These are phyloP conservation scores for Anastrepha obliqua DNA, from an alignment of 1,140 invertebrate genomes.

Conservation along the genomic window DNA sequence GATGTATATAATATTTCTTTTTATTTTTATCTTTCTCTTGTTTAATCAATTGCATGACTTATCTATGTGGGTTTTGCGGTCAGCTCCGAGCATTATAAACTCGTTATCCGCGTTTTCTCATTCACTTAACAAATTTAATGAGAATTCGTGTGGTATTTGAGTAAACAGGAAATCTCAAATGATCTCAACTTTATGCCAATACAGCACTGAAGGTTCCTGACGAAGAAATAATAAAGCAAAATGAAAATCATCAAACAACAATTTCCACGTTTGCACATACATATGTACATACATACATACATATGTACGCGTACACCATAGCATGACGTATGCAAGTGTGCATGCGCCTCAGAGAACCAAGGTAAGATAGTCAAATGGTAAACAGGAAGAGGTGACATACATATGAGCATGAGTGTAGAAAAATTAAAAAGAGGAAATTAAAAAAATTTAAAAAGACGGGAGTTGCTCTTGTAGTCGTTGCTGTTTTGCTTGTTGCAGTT, in stretches of 20 bases:
- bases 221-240: neutral
- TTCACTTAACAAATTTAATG: neutral
- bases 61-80: slow-evolving; percentile 2
- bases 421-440: neutral
- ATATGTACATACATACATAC: neutral
- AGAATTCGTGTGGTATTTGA: neutral
- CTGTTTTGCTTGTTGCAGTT: neutral
- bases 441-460: neutral
- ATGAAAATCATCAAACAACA: neutral
- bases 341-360: neutral
- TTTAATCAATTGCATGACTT: neutral
- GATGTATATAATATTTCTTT: too few relatives aligned
- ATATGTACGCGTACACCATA: neutral
- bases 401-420: too few relatives aligned
- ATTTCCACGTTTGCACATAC: neutral
- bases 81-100: neutral
- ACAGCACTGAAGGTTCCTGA: neutral
- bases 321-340: neutral
- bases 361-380: neutral
- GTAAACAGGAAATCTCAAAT: neutral
- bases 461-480: neutral
- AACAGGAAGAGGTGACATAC: slow-evolving; percentile 37
- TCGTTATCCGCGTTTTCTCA: neutral
- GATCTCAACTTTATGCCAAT: neutral
- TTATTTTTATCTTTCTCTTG: too few relatives aligned